These are phyloP conservation scores for Tangara arthus DNA, from an alignment of 2,797 vertebrate species.

Conservation along the genomic window DNA sequence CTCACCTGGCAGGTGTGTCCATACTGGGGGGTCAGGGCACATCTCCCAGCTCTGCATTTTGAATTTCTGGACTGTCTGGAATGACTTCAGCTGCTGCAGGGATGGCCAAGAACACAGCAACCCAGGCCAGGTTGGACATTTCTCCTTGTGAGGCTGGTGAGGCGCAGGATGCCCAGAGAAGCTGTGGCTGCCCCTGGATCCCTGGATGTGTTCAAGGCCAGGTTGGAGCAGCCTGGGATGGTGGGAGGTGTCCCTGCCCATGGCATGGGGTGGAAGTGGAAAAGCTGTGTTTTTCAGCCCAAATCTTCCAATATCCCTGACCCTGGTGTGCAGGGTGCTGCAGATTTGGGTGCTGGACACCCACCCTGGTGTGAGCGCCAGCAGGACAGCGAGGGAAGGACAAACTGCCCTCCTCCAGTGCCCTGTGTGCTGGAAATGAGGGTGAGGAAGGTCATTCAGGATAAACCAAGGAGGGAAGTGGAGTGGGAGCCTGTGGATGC, in stretches of 20 bases:
- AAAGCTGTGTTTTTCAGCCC: background rate
- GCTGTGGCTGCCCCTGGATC: background rate
- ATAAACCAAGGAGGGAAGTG: constrained; percentile 68
- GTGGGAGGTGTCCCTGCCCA: background rate
- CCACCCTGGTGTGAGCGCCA: background rate
- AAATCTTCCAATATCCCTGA: background rate
- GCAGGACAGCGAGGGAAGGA: background rate
- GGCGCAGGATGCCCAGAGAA: background rate
- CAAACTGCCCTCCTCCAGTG: background rate
- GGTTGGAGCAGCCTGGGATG: background rate
- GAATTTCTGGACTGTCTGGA: background rate
- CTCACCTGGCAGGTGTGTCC: background rate
- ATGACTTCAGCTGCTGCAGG: background rate
- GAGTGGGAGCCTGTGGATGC: constrained; percentile 49
- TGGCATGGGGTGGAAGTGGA: fast-evolving
- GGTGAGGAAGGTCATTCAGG: constrained; percentile 63
- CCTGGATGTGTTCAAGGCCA: background rate
- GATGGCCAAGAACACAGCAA: background rate
- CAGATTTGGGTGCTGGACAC: background rate
- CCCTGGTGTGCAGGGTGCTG: background rate
- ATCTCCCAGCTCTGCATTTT: background rate
- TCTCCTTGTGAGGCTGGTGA: background rate
- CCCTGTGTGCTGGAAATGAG: constrained; percentile 56
- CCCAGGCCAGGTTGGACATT: background rate
- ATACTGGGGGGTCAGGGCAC: background rate